A percentile compares a stretch with the other conserved stretches of the same genome.
phyloP scores from a whole-genome alignment of 2,113 vertebrate genomes.

The Sylvietta virens region DNA sequence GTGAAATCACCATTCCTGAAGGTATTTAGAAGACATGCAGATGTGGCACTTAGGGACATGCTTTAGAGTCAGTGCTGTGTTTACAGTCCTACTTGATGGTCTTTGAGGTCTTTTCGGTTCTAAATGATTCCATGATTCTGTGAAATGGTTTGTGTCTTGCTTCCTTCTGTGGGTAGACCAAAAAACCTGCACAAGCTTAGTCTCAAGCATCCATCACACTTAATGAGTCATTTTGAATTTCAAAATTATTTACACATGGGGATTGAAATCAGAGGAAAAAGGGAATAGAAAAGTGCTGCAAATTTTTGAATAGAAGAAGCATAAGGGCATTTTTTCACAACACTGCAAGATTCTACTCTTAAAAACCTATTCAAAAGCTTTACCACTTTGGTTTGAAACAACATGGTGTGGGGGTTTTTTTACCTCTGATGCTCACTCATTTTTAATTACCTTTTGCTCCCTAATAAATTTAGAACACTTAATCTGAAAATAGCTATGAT shows the following conservation, averaged over 20 bases:
- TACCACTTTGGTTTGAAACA: background rate
- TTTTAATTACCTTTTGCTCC: slow-evolving; percentile 6
- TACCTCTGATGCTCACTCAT: background rate
- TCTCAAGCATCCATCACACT: background rate
- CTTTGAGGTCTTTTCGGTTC: background rate
- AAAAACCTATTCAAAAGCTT: background rate
- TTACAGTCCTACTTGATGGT: background rate
- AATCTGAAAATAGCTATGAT: background rate
- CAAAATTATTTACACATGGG: background rate
- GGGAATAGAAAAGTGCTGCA: background rate
- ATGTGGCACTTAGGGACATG: background rate
- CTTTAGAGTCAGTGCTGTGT: background rate
- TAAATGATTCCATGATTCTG: background rate
- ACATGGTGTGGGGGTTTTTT: accelerated
- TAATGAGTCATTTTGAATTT: background rate
- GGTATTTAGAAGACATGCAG: background rate
- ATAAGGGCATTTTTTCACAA: background rate
- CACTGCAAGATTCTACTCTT: background rate
- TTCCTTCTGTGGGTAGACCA: background rate
- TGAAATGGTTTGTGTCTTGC: background rate
- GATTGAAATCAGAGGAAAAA: background rate
- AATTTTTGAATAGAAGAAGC: background rate
- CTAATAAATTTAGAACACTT: background rate
- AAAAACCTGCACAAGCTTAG: background rate
- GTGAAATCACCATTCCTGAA: background rate